These are phyloP conservation scores for Aptenodytes forsteri DNA, from an alignment of 2,113 vertebrate species.

Conservation along the genomic window DNA sequence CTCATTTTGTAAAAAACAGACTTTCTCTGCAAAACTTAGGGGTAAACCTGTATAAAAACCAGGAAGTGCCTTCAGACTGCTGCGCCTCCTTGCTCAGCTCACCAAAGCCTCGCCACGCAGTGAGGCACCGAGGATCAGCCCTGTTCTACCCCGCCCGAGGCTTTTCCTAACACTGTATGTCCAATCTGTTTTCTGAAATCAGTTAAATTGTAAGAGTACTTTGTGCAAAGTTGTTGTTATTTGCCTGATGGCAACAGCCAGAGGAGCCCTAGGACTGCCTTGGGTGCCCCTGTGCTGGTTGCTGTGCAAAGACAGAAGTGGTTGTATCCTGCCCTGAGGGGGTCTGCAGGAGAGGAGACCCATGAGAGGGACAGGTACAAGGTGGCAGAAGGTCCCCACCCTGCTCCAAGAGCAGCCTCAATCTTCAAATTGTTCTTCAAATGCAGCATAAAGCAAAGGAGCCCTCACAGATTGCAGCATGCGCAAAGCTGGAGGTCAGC, in stretches of 20 bases:
- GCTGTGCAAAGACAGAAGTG: background rate
- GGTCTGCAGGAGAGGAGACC: background rate
- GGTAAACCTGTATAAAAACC: conserved; percentile 37
- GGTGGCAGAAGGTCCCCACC: background rate
- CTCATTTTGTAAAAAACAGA: background rate
- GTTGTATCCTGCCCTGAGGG: background rate
- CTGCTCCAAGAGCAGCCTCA: background rate
- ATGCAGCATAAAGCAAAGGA: background rate
- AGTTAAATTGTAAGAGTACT: background rate
- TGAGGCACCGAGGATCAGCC: accelerated
- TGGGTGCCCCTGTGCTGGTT: background rate
- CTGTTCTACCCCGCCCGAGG: background rate
- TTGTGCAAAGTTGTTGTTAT: background rate
- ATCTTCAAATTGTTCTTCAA: background rate
- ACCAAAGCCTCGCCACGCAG: background rate
- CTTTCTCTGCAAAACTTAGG: conserved; percentile 2
- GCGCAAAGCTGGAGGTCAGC: background rate
- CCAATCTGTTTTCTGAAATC: background rate
- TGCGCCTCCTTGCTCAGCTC: background rate
- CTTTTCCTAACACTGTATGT: background rate
- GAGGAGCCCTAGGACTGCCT: background rate
- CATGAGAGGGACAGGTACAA: background rate
- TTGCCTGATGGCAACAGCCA: background rate
- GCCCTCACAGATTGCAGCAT: accelerated
- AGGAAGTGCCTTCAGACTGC: conserved; percentile 49